Evolutionary conservation across 30 jellyfish, hydroid and myxozoan genomes (phyloP).

Genomic region (Cassiopea andromeda): DNA sequence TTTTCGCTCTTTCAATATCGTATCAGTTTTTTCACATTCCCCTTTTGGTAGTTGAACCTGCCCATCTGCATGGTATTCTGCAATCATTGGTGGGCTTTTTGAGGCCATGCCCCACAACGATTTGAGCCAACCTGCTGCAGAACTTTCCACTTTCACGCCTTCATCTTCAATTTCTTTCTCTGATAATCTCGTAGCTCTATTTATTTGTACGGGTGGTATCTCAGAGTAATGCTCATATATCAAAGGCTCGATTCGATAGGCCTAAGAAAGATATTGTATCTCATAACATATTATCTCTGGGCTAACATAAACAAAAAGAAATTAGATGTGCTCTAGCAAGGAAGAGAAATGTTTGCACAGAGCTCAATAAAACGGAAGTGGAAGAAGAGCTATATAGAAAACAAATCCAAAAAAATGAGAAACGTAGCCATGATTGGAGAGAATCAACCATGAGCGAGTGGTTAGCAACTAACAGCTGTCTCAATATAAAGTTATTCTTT

Average conservation of each 20-base stretch:
- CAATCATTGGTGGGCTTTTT: constrained; percentile 24
- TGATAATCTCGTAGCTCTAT: constrained; percentile 61
- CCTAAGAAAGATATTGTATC: constrained; percentile 41
- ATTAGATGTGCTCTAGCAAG: no score
- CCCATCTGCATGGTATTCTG: constrained; percentile 58
- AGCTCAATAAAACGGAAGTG: no score
- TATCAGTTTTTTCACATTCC: constrained; percentile 68
- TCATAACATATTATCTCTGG: neutral
- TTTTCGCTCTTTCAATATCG: constrained; percentile 54
- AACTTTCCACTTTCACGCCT: constrained; percentile 8
- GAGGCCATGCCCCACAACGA: constrained; percentile 68
- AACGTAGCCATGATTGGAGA: no score
- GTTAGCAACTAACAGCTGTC: no score
- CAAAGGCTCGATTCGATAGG: constrained; percentile 94
- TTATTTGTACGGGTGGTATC: constrained; percentile 84
- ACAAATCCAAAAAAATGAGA: no score
- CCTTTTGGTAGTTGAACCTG: constrained; percentile 71
- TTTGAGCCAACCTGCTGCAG: constrained; percentile 66
- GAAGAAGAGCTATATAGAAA: no score
- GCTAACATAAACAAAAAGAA: no score
- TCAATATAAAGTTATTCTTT: no score
- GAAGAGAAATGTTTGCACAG: no score
- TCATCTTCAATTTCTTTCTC: constrained; percentile 10
- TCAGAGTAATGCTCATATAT: constrained; percentile 81
- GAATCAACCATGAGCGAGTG: no score